Evolutionary conservation across 2,888 invertebrate species (phyloP).

Genomic region (Dioctria linearis): DNA sequence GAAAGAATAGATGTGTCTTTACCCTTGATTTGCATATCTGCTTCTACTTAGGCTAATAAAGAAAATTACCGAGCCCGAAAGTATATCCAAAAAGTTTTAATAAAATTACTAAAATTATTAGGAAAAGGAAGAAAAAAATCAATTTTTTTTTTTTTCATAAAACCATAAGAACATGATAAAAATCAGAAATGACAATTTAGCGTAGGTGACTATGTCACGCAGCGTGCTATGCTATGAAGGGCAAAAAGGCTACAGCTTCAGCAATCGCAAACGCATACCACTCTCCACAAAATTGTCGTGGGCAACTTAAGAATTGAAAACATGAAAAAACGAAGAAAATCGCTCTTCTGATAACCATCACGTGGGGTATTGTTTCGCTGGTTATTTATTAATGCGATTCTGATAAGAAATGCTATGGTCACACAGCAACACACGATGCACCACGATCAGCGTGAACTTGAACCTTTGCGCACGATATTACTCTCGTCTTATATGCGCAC

Average conservation of each 20-base stretch:
- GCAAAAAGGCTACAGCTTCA: not conserved
- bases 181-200: constrained; percentile 18
- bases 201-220: constrained; percentile 36
- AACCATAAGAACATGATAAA: not conserved
- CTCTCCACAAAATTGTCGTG: constrained; percentile 29
- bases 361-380: constrained; percentile 44
- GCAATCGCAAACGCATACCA: not conserved
- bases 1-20: too few species aligned
- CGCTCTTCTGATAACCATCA: constrained; percentile 44
- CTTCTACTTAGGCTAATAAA: too few species aligned
- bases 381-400: constrained; percentile 59
- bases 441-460: constrained; percentile 62
- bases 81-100: too few species aligned
- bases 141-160: not conserved
- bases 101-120: too few species aligned
- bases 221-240: not conserved
- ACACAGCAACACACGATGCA: constrained; percentile 50
- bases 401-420: constrained; percentile 56
- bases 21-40: too few species aligned
- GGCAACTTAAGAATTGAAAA: constrained; percentile 35
- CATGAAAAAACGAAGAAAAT: constrained; percentile 50
- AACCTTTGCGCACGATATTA: constrained; percentile 60
- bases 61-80: too few species aligned
- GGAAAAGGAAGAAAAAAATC: too few species aligned
- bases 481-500: constrained; percentile 24